phyloP scores from a whole-genome alignment of 2,797 vertebrate genomes.

The Novumbra hubbsi region DNA sequence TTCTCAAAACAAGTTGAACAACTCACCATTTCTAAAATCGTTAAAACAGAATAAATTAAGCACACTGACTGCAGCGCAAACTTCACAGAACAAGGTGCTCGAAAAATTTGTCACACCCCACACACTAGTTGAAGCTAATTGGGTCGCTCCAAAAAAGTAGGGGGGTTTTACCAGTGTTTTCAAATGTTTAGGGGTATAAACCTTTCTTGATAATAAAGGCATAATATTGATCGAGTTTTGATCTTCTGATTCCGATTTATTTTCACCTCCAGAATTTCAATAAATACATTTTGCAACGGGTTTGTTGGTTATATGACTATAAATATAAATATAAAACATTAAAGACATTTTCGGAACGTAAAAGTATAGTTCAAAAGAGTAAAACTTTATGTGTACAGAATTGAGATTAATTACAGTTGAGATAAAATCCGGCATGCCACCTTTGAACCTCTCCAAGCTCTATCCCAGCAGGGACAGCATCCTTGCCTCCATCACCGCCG shows the following conservation, averaged over 20 bases:
- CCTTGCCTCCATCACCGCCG: too few species aligned
- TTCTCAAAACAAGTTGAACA: not conserved
- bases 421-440: too few species aligned
- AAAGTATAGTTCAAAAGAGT: not conserved
- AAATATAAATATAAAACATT: too few species aligned
- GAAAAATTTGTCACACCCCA: not conserved
- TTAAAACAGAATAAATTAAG: conserved; percentile 25
- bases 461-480: too few species aligned
- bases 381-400: not conserved
- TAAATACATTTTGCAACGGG: too few species aligned
- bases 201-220: not conserved
- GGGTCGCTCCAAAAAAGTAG: not conserved
- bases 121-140: not conserved
- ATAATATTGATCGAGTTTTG: not conserved
- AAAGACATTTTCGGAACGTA: not conserved
- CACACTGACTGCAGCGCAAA: not conserved
- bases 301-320: too few species aligned
- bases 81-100: not conserved
- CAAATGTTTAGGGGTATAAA: not conserved
- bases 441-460: too few species aligned
- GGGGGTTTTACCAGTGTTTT: not conserved
- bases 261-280: too few species aligned
- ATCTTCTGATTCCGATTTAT: not conserved
- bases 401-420: not conserved
- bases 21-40: conserved; percentile 29